A percentile compares a stretch with the other conserved stretches of the same genome.
phyloP scores from a whole-genome alignment of 2,797 vertebrate species.

The Pachyuromys duprasi region DNA sequence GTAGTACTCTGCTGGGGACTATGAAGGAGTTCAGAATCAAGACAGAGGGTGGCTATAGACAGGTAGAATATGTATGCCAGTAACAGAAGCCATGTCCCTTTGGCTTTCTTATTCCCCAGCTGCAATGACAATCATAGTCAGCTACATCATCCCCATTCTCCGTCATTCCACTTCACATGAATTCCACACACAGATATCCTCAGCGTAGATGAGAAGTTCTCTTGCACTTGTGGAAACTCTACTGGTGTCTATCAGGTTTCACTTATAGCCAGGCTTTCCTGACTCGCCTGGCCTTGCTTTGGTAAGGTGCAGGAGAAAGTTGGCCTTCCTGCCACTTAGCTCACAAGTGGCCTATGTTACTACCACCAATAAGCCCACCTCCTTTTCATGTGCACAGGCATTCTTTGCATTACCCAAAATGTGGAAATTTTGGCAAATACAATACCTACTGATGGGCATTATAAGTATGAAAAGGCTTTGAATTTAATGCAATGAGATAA shows the following conservation, averaged over 20 bases:
- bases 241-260: neutral
- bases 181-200: neutral
- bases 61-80: neutral
- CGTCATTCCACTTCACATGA: neutral
- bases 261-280: neutral
- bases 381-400: neutral
- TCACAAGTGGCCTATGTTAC: neutral
- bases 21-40: neutral
- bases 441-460: neutral
- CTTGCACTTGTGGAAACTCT: neutral
- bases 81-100: neutral
- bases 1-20: neutral
- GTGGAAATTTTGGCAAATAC: constrained; percentile 11
- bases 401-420: constrained; percentile 12
- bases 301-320: neutral
- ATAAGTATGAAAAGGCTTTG: constrained; percentile 22
- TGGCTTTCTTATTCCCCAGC: neutral
- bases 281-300: neutral
- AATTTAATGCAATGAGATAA: constrained; percentile 48
- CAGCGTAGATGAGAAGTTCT: neutral
- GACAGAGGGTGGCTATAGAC: neutral
- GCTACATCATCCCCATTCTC: neutral
- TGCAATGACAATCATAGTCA: neutral
- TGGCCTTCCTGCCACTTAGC: neutral
- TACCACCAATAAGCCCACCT: neutral